These are phyloP conservation scores for Isurus oxyrinchus DNA, from an alignment of 2,113 vertebrate species.

Conservation along the genomic window DNA sequence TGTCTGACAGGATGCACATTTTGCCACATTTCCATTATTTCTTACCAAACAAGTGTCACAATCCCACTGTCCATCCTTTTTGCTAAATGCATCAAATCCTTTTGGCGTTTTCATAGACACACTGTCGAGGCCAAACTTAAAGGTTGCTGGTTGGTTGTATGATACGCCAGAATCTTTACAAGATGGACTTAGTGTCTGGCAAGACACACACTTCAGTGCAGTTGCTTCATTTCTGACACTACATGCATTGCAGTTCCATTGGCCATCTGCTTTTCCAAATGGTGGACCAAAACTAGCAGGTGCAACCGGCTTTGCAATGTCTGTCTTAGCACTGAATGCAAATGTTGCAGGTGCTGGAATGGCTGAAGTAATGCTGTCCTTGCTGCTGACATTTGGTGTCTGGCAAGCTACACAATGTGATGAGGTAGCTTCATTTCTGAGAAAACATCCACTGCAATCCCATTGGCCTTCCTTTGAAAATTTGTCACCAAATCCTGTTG, in stretches of 20 bases:
- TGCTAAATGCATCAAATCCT: conserved; percentile 61
- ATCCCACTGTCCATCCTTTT: conserved; percentile 76
- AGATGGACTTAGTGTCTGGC: conserved; percentile 53
- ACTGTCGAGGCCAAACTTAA: conserved; percentile 38
- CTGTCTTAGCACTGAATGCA: neutral
- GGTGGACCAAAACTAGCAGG: conserved; percentile 49
- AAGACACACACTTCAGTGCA: conserved; percentile 56
- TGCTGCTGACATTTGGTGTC: neutral
- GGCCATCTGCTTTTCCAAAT: conserved; percentile 56
- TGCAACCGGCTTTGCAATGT: conserved; percentile 44
- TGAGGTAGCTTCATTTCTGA: neutral
- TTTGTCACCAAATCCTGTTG: conserved; percentile 20
- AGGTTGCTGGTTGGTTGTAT: conserved; percentile 39
- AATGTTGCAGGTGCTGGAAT: neutral
- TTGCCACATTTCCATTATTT: conserved; percentile 59
- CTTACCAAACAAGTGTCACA: conserved; percentile 64
- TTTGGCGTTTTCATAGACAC: conserved; percentile 48
- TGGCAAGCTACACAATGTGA: conserved; percentile 16
- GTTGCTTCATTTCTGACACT: conserved; percentile 62
- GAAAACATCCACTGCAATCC: neutral
- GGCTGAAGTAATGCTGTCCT: neutral
- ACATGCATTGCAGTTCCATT: conserved; percentile 70
- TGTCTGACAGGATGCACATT: conserved; percentile 61
- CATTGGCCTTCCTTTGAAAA: conserved; percentile 29
- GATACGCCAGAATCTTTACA: conserved; percentile 32